phyloP scores from a whole-genome alignment of 1,140 invertebrate genomes.

The Globodera ellingtonae region DNA sequence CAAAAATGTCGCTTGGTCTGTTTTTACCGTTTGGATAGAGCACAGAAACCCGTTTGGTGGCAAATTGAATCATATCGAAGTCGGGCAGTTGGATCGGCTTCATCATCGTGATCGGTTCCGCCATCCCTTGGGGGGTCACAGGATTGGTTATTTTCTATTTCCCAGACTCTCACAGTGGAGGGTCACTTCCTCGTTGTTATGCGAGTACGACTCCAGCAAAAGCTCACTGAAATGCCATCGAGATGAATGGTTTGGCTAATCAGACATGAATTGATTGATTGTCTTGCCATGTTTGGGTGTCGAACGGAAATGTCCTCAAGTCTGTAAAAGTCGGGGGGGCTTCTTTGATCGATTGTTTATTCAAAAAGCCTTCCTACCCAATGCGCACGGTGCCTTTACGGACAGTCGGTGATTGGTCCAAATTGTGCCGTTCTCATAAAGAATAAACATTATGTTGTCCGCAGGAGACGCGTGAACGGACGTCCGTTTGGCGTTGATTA shows the following conservation, averaged over 20 bases:
- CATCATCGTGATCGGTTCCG: conserved; percentile 62
- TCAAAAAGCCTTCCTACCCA: conserved; percentile 33
- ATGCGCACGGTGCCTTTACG: conserved; percentile 61
- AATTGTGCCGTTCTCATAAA: conserved; percentile 57
- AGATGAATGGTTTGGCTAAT: neutral
- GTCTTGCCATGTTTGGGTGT: conserved; percentile 56
- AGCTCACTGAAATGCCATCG: conserved; percentile 39
- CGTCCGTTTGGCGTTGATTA: conserved; percentile 61
- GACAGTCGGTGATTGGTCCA: conserved; percentile 63
- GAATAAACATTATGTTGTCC: conserved; percentile 62
- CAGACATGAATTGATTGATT: neutral
- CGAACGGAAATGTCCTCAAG: conserved; percentile 61
- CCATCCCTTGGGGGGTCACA: conserved; percentile 45
- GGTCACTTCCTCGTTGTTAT: conserved; percentile 62
- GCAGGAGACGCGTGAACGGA: conserved; percentile 61
- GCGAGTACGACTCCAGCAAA: conserved; percentile 60
- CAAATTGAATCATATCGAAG: conserved; percentile 63
- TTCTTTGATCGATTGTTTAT: neutral
- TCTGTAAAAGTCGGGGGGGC: conserved; percentile 33
- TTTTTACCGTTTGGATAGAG: conserved; percentile 39
- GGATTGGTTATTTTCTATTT: neutral
- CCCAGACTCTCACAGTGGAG: conserved; percentile 28
- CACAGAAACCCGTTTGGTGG: conserved; percentile 45
- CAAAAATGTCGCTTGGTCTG: neutral
- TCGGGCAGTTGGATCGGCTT: conserved; percentile 61